phyloP scores from a whole-genome alignment of 1,140 invertebrate genomes.

The Bombus pascuorum region DNA sequence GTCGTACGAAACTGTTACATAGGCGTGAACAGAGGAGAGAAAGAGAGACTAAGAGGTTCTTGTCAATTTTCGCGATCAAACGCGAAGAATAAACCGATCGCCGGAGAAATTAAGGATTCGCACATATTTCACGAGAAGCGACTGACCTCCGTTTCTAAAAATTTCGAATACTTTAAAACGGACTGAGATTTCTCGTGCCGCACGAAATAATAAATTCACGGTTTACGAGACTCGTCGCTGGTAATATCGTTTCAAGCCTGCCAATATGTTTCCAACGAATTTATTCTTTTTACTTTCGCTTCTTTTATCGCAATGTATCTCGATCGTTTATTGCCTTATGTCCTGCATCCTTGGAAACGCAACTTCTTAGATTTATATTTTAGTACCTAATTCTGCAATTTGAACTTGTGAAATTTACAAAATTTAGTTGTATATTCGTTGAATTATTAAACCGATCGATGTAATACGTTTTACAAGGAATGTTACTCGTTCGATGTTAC shows the following conservation, averaged over 20 bases:
- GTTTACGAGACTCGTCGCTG: neutral
- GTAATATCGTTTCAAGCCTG: neutral
- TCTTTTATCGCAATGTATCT: neutral
- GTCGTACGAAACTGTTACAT: neutral
- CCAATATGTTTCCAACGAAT: neutral
- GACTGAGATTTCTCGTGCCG: neutral
- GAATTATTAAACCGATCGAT: no score
- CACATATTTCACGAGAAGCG: neutral
- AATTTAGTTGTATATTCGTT: no score
- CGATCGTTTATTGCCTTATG: neutral
- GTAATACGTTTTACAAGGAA: no score
- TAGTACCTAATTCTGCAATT: no score
- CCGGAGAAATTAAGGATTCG: neutral
- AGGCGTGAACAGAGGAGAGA: neutral
- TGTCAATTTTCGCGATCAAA: slow-evolving; percentile 17
- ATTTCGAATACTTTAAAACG: neutral
- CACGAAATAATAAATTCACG: slow-evolving; percentile 19
- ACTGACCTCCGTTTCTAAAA: slow-evolving; percentile 26
- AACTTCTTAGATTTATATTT: neutral
- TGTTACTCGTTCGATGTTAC: no score
- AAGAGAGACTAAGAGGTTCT: neutral
- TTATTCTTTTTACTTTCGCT: neutral
- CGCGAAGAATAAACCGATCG: slow-evolving; percentile 3
- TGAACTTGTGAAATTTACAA: no score
- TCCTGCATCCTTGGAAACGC: neutral